Conservation (phyloP, 2,113 vertebrate genomes). For the Lophochroa leadbeateri region DNA sequence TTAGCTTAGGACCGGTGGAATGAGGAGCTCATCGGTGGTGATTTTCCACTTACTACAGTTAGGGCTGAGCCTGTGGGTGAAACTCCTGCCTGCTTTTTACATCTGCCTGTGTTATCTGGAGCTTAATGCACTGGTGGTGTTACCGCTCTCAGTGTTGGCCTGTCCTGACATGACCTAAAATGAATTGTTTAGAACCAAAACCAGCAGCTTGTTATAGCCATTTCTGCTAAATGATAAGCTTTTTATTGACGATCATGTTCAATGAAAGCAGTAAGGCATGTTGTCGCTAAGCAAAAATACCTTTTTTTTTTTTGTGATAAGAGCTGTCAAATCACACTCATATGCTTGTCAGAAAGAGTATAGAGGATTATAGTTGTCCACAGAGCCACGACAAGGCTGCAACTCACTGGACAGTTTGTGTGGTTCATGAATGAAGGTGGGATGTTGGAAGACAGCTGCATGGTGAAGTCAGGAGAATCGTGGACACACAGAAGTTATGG, state of each 20-base stretch:
- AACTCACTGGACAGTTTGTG: not conserved
- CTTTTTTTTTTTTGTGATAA: slow-evolving; percentile 1
- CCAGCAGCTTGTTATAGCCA: slow-evolving; percentile 5
- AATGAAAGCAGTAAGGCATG: slow-evolving; percentile 1
- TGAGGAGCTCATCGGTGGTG: not conserved
- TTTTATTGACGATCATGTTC: slow-evolving; percentile 21
- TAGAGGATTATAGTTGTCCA: not conserved
- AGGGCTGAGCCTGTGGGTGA: not conserved
- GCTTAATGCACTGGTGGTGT: not conserved
- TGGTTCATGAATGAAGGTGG: not conserved
- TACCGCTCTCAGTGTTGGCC: not conserved
- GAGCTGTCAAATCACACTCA: not conserved
- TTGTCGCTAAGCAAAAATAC: not conserved
- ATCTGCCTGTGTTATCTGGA: not conserved
- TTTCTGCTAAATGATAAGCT: slow-evolving; percentile 37
- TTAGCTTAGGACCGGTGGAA: not conserved
- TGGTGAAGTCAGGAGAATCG: not conserved
- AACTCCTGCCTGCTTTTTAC: not conserved
- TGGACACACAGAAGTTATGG: not conserved
- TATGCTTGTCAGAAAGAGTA: not conserved
- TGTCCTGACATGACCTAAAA: slow-evolving; percentile 61
- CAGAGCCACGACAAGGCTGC: not conserved
- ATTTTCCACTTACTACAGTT: slow-evolving; percentile 3
- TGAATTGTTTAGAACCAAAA: slow-evolving; percentile 19
- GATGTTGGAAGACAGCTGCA: not conserved